A percentile compares a stretch with the other conserved stretches of the same genome.
Conservation (phyloP, 2,113 vertebrate genomes). For the Zapus hudsonius region DNA sequence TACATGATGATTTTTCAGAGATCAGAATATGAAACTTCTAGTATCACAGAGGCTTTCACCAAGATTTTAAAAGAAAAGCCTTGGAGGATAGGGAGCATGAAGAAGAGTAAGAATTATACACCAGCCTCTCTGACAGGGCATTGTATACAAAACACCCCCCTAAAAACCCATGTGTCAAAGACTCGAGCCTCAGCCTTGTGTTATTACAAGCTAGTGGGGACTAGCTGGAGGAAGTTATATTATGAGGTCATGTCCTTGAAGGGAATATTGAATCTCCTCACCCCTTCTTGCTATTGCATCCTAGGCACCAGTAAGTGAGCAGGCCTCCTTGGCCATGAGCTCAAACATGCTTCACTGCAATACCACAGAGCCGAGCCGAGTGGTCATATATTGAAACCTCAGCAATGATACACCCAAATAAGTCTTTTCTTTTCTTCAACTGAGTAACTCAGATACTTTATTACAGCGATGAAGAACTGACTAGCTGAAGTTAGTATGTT, state of each 20-base stretch:
- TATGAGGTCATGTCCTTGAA: no score
- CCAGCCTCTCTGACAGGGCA: no score
- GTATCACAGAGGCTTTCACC: no score
- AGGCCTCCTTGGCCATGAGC: no score
- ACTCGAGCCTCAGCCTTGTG: no score
- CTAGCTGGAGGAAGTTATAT: not conserved
- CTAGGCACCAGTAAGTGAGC: accelerated
- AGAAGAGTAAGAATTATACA: not conserved
- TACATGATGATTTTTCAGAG: not conserved
- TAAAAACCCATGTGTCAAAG: not conserved
- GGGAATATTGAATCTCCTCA: no score
- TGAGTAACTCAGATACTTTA: not conserved
- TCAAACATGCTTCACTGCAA: no score
- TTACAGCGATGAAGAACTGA: not conserved
- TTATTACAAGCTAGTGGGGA: not conserved
- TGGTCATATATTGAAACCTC: not conserved
- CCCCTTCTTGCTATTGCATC: not conserved
- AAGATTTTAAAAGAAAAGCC: no score
- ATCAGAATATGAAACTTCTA: not conserved
- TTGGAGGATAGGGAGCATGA: no score
- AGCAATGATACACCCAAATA: not conserved
- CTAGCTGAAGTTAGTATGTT: not conserved
- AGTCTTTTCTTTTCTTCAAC: not conserved
- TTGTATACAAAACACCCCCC: not conserved
- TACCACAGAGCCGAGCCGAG: no score